Percentiles rank a stretch among this genome's conserved stretches.
Conservation (phyloP, 2,888 invertebrate species). For the Eristalinus aeneus region DNA sequence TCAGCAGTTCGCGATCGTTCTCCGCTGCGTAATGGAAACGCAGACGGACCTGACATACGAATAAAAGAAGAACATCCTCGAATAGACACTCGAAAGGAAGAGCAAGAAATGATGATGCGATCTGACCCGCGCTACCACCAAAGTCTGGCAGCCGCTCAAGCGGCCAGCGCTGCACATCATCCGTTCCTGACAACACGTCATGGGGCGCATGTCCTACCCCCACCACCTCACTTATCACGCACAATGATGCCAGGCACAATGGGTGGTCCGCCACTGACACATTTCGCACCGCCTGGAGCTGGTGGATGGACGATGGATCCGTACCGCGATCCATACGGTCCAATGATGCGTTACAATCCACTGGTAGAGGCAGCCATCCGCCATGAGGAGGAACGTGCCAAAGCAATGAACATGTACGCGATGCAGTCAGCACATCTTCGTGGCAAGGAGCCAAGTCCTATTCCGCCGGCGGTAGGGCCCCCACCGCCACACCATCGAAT, state of each 20-base stretch:
- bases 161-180: slow-evolving; percentile 80
- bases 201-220: slow-evolving; percentile 82
- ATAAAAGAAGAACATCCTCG: slow-evolving; percentile 81
- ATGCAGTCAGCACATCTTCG: slow-evolving; percentile 82
- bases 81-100: slow-evolving; percentile 76
- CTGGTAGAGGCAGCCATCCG: slow-evolving; percentile 89
- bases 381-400: slow-evolving; percentile 90
- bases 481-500: slow-evolving; percentile 78
- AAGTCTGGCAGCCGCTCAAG: slow-evolving; percentile 78
- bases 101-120: slow-evolving; percentile 82
- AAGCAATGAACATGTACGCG: slow-evolving; percentile 87
- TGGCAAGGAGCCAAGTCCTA: slow-evolving; percentile 80
- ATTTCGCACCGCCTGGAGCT: slow-evolving; percentile 83
- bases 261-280: slow-evolving; percentile 82
- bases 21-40: slow-evolving; percentile 85
- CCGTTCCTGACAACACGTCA: slow-evolving; percentile 81
- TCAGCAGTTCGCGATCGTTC: slow-evolving; percentile 84
- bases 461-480: slow-evolving; percentile 78
- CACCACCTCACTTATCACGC: slow-evolving; percentile 82
- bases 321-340: slow-evolving; percentile 85
- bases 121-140: slow-evolving; percentile 83
- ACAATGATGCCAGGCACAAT: slow-evolving; percentile 82
- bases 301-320: slow-evolving; percentile 83
- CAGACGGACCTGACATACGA: slow-evolving; percentile 74
- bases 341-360: slow-evolving; percentile 89